phyloP scores from a whole-genome alignment of 2,888 invertebrate genomes.

The Halictus ligatus region DNA sequence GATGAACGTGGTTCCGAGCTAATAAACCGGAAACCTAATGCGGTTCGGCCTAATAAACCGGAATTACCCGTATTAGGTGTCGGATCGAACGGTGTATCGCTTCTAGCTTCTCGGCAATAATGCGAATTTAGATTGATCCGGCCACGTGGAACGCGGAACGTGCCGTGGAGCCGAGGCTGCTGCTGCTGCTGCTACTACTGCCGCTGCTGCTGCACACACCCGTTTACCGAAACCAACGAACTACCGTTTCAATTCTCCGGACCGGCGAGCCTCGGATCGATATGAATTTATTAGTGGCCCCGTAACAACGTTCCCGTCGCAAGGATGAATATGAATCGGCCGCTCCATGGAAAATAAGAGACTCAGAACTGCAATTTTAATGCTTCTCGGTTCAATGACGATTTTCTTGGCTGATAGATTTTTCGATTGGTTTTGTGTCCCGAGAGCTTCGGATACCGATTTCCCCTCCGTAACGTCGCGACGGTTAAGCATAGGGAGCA shows the following conservation, averaged over 20 bases:
- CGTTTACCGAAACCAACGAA: conserved; percentile 42
- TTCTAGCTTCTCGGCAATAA: conserved; percentile 73
- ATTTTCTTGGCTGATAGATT: not conserved
- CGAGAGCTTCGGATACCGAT: not conserved
- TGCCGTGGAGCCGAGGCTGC: not conserved
- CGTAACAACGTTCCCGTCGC: conserved; percentile 18
- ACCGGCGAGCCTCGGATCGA: conserved; percentile 48
- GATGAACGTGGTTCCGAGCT: conserved; percentile 65
- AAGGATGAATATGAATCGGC: conserved; percentile 50
- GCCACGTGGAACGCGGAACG: conserved; percentile 43
- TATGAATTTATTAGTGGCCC: conserved; percentile 57
- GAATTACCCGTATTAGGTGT: conserved; percentile 77
- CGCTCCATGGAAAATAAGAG: not conserved
- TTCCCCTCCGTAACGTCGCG: not conserved
- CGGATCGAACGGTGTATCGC: conserved; percentile 74
- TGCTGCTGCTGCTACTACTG: not conserved
- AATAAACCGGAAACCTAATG: conserved; percentile 76
- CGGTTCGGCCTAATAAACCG: conserved; percentile 77
- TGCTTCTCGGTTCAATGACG: not conserved
- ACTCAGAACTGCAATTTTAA: not conserved
- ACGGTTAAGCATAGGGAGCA: too few species aligned
- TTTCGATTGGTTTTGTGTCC: not conserved
- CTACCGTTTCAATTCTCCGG: conserved; percentile 15
- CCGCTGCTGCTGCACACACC: not conserved
- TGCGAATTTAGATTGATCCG: conserved; percentile 76